Evolutionary conservation across 92 coral and sea anemone species (phyloP), one percentile per base, ranked within the genome.

Genomic region (Chrysogorgia sp.): DNA sequence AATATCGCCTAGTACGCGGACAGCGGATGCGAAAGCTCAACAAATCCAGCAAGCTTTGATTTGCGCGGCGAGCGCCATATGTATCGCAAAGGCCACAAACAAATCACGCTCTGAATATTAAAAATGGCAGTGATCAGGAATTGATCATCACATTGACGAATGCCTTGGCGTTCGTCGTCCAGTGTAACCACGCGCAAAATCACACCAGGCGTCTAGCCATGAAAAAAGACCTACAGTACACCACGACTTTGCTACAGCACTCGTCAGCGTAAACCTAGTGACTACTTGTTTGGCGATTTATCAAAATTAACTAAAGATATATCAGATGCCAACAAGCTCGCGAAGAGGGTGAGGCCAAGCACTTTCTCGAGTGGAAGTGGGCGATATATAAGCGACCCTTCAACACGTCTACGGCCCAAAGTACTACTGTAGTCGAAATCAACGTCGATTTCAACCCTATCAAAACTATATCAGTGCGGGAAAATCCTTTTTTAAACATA

Each of bases 231-330:
- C n/a, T n/a, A n/a, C n/a, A n/a, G n/a, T n/a, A n/a, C n/a, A n/a
- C n/a, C n/a, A n/a, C n/a, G n/a, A n/a, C n/a, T n/a, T n/a, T n/a
- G n/a, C n/a, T n/a, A n/a, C n/a, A n/a, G n/a, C n/a, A n/a, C n/a
- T n/a, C n/a, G n/a, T n/a, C n/a, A n/a, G n/a, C n/a, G n/a, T n/a
- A n/a, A n/a, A n/a, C n/a, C n/a, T n/a, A n/a, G n/a, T n/a, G n/a
- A n/a, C n/a, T n/a, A n/a, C n/a, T n/a, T n/a, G n/a, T n/a, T n/a
- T n/a, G n/a, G n/a, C n/a, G n/a, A n/a, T n/a, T n/a, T n/a, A n/a
- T n/a, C n/a, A n/a, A n/a, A n/a, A n/a, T n/a, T n/a, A n/a, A 86
- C 87, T 3, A 86, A 86, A 47, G 90, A 87, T 55, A 83, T 87
- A 37, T 70, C 88, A 2, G 88, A 83, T 19, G 85, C 87, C 33